A percentile compares a stretch with the other conserved stretches of the same genome.
phyloP scores from a whole-genome alignment of 1,140 invertebrate species.

The Latrodectus geometricus region DNA sequence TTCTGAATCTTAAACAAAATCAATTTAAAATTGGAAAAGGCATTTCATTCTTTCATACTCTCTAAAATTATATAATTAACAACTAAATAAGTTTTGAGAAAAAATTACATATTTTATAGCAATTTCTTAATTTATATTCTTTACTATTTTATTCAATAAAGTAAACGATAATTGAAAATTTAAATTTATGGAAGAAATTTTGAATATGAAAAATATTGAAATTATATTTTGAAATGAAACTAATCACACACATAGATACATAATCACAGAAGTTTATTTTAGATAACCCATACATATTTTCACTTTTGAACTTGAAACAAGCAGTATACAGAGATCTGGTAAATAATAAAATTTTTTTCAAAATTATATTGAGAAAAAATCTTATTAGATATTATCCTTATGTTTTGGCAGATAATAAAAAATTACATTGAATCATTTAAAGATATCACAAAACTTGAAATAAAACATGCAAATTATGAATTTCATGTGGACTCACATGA shows the following conservation, averaged over 20 bases:
- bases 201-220: background rate
- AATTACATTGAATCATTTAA: background rate
- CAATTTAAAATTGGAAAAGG: too few species aligned
- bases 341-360: background rate
- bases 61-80: too few species aligned
- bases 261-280: constrained; percentile 27
- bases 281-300: constrained; percentile 36
- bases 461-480: too few species aligned
- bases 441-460: background rate
- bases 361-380: too few species aligned
- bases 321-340: background rate
- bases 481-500: background rate
- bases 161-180: background rate
- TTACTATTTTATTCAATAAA: background rate
- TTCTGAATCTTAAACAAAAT: background rate
- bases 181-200: background rate
- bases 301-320: constrained; percentile 48
- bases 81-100: too few species aligned
- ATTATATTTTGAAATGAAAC: background rate
- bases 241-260: constrained; percentile 1
- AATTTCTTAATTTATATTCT: background rate
- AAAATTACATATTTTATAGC: too few species aligned
- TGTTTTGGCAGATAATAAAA: background rate
- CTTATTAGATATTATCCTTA: too few species aligned
- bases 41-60: too few species aligned